phyloP scores from a whole-genome alignment of 2,113 vertebrate species.

The Mormyrus iriodes region DNA sequence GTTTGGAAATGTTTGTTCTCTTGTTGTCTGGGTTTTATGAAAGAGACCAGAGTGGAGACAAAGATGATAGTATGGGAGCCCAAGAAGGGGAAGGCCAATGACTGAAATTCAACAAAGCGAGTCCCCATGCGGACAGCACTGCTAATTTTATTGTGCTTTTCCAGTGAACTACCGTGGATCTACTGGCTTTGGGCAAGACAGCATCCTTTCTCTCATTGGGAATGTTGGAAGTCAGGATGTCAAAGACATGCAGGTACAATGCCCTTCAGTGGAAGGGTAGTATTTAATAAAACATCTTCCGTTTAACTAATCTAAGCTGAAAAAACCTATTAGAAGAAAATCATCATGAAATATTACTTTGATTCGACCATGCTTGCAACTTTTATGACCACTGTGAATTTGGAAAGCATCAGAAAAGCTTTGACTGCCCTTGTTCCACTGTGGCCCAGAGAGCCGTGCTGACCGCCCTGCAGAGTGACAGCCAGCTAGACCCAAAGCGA shows the following conservation, averaged over 20 bases:
- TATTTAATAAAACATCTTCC: neutral
- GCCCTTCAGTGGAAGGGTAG: neutral
- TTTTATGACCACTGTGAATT: neutral
- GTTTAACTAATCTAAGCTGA: neutral
- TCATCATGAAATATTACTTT: neutral
- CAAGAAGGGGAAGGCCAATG: neutral
- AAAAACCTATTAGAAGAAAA: neutral
- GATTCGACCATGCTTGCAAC: neutral
- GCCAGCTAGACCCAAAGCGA: slow-evolving; percentile 52
- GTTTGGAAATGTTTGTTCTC: neutral
- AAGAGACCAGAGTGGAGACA: neutral
- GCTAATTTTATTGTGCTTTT: slow-evolving; percentile 11
- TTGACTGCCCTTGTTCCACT: neutral
- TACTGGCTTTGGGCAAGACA: slow-evolving; percentile 73
- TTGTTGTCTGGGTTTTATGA: neutral
- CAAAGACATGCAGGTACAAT: slow-evolving; percentile 71
- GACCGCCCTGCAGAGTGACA: slow-evolving; percentile 43
- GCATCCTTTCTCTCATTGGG: slow-evolving; percentile 67
- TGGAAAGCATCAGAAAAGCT: neutral
- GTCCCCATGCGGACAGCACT: neutral
- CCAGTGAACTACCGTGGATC: slow-evolving; percentile 79
- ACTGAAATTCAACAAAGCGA: neutral
- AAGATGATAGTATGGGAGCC: neutral
- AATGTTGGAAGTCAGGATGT: slow-evolving; percentile 73
- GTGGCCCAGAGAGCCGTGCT: slow-evolving; percentile 55